Evolutionary conservation across 2,888 invertebrate genomes (phyloP).

Genomic region (Drosophila percnosoma): DNA sequence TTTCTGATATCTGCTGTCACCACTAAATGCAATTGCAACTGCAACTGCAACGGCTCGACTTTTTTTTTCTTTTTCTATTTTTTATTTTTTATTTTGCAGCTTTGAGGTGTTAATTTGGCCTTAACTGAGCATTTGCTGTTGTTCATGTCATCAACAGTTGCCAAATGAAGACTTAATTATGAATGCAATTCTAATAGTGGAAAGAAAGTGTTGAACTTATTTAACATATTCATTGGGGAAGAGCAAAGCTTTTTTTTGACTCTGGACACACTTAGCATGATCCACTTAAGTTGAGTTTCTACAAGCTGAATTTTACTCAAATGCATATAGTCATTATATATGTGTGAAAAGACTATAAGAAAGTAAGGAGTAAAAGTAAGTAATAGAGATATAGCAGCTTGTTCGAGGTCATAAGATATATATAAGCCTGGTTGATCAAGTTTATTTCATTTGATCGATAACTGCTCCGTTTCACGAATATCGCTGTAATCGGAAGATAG

Average conservation of each 20-base stretch:
- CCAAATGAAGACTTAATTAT: constrained; percentile 5
- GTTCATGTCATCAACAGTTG: constrained; percentile 49
- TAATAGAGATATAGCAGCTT: no score
- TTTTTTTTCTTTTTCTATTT: background rate
- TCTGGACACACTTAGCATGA: background rate
- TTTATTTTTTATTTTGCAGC: constrained; percentile 8
- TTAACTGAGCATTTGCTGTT: constrained; percentile 32
- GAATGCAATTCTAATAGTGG: background rate
- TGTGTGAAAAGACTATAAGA: background rate
- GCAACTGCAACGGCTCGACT: constrained; percentile 18
- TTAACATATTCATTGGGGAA: background rate
- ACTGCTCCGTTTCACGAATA: no score
- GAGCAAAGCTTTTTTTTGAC: background rate
- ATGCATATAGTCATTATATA: background rate
- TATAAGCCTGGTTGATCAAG: background rate
- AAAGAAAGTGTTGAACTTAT: background rate
- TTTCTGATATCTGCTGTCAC: constrained; percentile 75
- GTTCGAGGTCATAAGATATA: background rate
- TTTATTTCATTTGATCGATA: background rate
- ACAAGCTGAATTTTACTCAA: background rate
- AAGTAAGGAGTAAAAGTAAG: background rate
- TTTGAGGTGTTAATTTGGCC: constrained; percentile 75
- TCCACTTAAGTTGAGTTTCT: no score
- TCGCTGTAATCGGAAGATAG: background rate
- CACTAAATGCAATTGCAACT: constrained; percentile 57